phyloP scores from a whole-genome alignment of 2,797 vertebrate species.

The Psittacula derbiana region DNA sequence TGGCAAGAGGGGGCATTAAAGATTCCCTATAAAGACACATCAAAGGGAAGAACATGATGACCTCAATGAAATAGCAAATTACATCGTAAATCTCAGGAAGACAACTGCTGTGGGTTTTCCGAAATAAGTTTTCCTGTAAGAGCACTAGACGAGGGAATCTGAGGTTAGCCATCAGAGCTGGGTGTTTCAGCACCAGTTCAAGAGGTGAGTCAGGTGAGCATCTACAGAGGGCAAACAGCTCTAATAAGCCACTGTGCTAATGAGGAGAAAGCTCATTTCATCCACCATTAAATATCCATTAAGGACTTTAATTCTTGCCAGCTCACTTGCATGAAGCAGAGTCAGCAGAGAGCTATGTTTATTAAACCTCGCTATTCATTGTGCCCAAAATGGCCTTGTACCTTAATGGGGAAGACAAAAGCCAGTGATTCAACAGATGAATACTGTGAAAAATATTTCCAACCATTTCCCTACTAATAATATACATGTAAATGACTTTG shows the following conservation, averaged over 20 bases:
- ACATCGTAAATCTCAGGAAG: not conserved
- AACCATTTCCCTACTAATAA: not conserved
- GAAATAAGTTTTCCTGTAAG: not conserved
- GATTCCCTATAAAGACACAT: not conserved
- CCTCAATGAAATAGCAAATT: not conserved
- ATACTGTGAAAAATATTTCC: not conserved
- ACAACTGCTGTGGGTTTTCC: not conserved
- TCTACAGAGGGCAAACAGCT: not conserved
- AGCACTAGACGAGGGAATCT: not conserved
- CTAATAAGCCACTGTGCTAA: not conserved
- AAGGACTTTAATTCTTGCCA: not conserved
- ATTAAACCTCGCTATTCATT: constrained; percentile 6
- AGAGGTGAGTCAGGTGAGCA: constrained; percentile 1
- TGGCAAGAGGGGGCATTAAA: not conserved
- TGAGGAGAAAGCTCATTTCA: constrained; percentile 17
- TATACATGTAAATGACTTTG: not conserved
- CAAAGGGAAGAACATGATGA: not conserved
- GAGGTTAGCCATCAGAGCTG: not conserved
- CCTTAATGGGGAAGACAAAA: not conserved
- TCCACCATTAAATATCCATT: constrained; percentile 35
- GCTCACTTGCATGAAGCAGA: not conserved
- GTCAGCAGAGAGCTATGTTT: not conserved
- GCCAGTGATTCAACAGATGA: not conserved
- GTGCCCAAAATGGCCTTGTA: not conserved
- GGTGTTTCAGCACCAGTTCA: not conserved